phyloP scores from a whole-genome alignment of 2,797 vertebrate genomes.

The Aeoliscus strigatus region DNA sequence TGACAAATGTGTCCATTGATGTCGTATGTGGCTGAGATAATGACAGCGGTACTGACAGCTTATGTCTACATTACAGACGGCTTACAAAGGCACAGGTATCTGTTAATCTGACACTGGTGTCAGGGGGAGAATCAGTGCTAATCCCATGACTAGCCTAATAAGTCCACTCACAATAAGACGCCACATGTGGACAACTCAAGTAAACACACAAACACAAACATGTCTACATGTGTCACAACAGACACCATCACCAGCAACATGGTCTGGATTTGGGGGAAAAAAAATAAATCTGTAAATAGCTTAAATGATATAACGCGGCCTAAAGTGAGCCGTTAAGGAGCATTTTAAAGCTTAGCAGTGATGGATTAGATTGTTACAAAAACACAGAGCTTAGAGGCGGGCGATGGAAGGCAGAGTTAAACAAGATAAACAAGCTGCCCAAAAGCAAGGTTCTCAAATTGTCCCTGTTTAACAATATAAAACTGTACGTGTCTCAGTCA shows the following conservation, averaged over 20 bases:
- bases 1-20: too few species aligned
- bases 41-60: constrained; percentile 47
- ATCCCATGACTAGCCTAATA: constrained; percentile 76
- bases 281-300: constrained; percentile 48
- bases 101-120: constrained; percentile 80
- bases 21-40: constrained; percentile 37
- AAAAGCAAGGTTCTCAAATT: too few species aligned
- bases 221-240: constrained; percentile 1
- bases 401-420: constrained; percentile 1
- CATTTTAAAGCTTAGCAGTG: constrained; percentile 46
- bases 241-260: constrained; percentile 9
- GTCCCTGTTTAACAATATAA: too few species aligned
- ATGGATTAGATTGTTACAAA: constrained; percentile 59
- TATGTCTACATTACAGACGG: constrained; percentile 75
- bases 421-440: too few species aligned
- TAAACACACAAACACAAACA: constrained; percentile 45
- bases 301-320: constrained; percentile 37
- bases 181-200: constrained; percentile 41
- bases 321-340: constrained; percentile 26
- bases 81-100: constrained; percentile 67
- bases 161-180: constrained; percentile 61
- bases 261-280: constrained; percentile 49
- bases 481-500: too few species aligned
- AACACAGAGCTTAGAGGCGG: constrained; percentile 50
- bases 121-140: constrained; percentile 69